phyloP scores from a whole-genome alignment of 2,797 vertebrate species.

The Anguilla marmorata region DNA sequence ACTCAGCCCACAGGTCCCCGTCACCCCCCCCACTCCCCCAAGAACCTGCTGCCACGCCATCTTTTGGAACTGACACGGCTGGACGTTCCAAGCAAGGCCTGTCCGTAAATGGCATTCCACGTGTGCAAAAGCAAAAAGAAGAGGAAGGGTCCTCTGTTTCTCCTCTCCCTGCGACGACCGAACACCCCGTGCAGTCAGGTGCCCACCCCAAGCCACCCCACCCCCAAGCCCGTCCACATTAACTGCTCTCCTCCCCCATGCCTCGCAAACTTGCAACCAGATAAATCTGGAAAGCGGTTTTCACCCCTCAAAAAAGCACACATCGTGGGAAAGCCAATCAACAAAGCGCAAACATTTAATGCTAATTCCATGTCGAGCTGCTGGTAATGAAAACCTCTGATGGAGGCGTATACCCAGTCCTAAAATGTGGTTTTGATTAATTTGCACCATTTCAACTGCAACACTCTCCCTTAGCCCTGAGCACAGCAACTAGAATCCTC shows the following conservation, averaged over 20 bases:
- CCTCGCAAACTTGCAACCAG: neutral
- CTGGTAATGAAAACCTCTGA: conserved; percentile 61
- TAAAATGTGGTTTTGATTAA: conserved; percentile 67
- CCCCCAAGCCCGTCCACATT: neutral
- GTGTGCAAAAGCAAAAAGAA: neutral
- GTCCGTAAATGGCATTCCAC: neutral
- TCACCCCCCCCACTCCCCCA: neutral
- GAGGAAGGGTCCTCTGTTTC: neutral
- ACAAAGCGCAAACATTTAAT: conserved; percentile 63
- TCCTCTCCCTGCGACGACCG: neutral
- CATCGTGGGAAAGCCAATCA: conserved; percentile 42
- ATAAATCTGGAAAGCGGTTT: neutral
- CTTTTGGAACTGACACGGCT: neutral
- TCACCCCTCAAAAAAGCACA: neutral
- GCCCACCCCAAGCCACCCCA: neutral
- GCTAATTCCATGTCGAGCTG: conserved; percentile 52
- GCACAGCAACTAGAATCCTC: conserved; percentile 37
- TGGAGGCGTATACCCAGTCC: conserved; percentile 57
- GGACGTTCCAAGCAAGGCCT: neutral
- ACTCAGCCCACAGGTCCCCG: neutral
- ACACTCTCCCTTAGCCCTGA: conserved; percentile 50
- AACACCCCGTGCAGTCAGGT: neutral
- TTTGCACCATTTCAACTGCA: conserved; percentile 54
- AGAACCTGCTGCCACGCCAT: neutral
- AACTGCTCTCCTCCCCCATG: neutral